Evolutionary conservation across 2,797 vertebrate genomes (phyloP), one percentile per base, ranked within the genome.

Genomic region (Manis pentadactyla): DNA sequence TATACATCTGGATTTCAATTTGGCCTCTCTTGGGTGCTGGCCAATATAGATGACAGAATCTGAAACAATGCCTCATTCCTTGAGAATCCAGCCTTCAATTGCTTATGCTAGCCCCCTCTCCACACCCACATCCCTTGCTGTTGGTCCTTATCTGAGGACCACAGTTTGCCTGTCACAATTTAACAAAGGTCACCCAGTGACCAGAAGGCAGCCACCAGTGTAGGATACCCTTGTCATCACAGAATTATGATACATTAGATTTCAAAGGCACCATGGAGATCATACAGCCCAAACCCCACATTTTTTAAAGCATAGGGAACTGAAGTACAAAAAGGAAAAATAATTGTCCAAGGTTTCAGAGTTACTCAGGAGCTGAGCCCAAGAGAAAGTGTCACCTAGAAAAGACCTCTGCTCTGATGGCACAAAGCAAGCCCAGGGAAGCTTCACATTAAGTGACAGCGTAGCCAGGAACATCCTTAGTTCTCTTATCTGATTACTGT

Each of bases 401-500:
- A 87, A 92, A 90, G 94, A 68, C 11, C 55, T 79, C 61, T 87
- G 49, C 5, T 93, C 63, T 63, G 25, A 81, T 2, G 57, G n/a
- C 42, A 69, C 17, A 82, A 90, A 87, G n/a, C 34, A 73, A 66
- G 53, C 63, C 64, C 64, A 10, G n/a, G n/a, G 39, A 93, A 90
- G 53, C 78, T 18, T 78, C 53, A 57, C 39, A 46, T 57, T 39
- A 97, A 95, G 90, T 95, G 95, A 4, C 8, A 5, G 87, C 86
- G 79, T 82, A 61, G 57, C 13, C 89, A 63, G 90, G 93, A 90
- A 90, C 39, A 79, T 49, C 74, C 66, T 0, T 42, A 15, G 21
- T 73, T 73, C 83, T 96, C 73, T 97, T 89, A 84, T 88, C 90
- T 69, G 68, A 87, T 66, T 93, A 71, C 49, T 64, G 18, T 83